Evolutionary conservation across 2,113 vertebrate genomes (phyloP).

Genomic region (Gallinago undulata): DNA sequence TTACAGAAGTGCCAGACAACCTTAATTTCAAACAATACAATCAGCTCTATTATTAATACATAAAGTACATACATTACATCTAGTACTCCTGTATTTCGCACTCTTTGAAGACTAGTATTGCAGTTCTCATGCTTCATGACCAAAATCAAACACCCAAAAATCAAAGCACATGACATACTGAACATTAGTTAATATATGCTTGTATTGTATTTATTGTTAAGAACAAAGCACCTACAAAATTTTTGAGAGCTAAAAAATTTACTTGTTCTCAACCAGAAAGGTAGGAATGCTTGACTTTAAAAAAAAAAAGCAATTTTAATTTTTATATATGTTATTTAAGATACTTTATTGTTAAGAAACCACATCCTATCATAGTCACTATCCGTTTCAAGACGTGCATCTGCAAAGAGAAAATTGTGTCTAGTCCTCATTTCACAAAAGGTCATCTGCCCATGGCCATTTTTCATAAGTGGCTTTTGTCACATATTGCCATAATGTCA

Average conservation of each 20-base stretch:
- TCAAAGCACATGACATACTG: not conserved
- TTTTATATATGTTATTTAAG: not conserved
- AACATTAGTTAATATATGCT: not conserved
- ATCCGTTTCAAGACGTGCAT: not conserved
- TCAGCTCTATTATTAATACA: not conserved
- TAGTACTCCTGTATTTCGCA: not conserved
- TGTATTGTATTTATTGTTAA: not conserved
- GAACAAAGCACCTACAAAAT: not conserved
- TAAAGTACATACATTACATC: not conserved
- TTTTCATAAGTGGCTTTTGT: not conserved
- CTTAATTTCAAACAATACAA: not conserved
- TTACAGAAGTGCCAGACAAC: not conserved
- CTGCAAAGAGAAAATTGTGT: not conserved
- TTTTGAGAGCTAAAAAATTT: not conserved
- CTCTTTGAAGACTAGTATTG: not conserved
- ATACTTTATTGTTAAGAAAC: not conserved
- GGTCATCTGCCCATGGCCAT: not conserved
- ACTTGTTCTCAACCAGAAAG: not conserved
- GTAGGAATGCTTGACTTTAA: not conserved
- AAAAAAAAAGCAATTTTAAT: not conserved
- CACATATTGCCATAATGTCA: not conserved
- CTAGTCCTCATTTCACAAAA: not conserved
- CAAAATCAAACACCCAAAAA: not conserved
- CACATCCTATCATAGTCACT: not conserved
- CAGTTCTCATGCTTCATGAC: not conserved